A percentile compares a stretch with the other conserved stretches of the same genome.
Evolutionary conservation across 1,140 invertebrate species (phyloP).

Genomic region (Drosophila tsacasi): DNA sequence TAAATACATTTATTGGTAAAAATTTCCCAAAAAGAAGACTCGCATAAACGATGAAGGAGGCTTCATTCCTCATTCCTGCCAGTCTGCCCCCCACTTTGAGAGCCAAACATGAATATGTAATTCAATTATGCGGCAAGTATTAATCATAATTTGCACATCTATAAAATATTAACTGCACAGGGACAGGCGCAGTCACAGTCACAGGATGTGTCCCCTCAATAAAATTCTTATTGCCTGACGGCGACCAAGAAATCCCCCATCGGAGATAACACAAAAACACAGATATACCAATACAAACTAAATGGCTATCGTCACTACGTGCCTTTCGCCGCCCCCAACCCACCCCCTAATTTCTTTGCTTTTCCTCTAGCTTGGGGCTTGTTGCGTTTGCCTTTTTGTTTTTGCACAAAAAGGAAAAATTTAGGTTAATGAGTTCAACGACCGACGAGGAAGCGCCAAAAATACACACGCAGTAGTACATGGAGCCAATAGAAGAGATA

Average conservation of each 20-base stretch:
- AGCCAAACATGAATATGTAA: conserved; percentile 33
- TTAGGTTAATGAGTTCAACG: conserved; percentile 81
- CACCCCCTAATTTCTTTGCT: neutral
- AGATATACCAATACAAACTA: conserved; percentile 1
- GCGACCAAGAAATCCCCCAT: conserved; percentile 14
- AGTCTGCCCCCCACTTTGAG: neutral
- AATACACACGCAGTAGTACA: conserved; percentile 37
- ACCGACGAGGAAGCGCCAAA: conserved; percentile 67
- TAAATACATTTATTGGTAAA: too few species aligned
- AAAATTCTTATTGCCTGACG: conserved; percentile 14
- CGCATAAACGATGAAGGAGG: neutral
- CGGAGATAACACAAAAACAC: conserved; percentile 29
- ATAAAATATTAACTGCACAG: conserved; percentile 20
- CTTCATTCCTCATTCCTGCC: too few species aligned
- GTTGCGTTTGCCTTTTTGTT: conserved; percentile 45
- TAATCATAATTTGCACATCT: conserved; percentile 36
- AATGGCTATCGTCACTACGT: conserved; percentile 15
- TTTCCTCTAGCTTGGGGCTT: conserved; percentile 8
- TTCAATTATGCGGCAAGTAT: conserved; percentile 41
- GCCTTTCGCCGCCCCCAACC: neutral
- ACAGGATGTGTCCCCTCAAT: conserved; percentile 16
- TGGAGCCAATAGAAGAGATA: conserved; percentile 51
- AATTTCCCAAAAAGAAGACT: neutral
- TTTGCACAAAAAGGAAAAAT: conserved; percentile 62
- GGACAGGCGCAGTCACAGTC: neutral